Evolutionary conservation across 2,797 vertebrate species (phyloP), one percentile per base, ranked within the genome.

Genomic region (Hylomyscus alleni): DNA sequence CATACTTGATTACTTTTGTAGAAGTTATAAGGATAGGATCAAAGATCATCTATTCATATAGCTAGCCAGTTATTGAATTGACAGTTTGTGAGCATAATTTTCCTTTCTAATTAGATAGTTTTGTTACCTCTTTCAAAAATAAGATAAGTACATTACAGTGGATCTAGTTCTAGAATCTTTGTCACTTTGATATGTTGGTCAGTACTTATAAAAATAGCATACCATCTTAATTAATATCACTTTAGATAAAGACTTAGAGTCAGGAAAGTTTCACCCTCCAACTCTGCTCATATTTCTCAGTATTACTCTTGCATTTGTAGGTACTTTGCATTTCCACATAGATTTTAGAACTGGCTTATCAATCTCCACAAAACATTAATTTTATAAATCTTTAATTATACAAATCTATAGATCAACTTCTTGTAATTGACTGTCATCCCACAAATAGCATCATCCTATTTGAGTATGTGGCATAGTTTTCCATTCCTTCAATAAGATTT

Each of bases 91-190:
- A 91, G 78, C 73, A 91, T 1, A 83, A 56, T 69, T 95, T 94
- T 62, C 58, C 31, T 86, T 94, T 94, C 56, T 93, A 24, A 83
- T 78, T 89, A 67, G 24, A 84, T 94, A 75, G 40, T n/a, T 58
- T 89, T 89, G 60, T 20, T 60, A 96, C 17, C 37, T 84, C 90
- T 93, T 80, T 91, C 26, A 90, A 94, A 94, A 78, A 62, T 62
- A 86, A 93, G 78, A 75, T 72, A 65, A 67, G 31, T 87, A 0
- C 24, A 83, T 78, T 89, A 91, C 82, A 69, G n/a, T 91, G 22
- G 14, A 31, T 94, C 40, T 80, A 76, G 75, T 96, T 91, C 47
- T 67, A 31, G 31, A 9, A 58, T 82, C n/a, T 89, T 91, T 54
- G 50, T 95, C 78, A 75, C 50, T 73, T 22, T 90, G 40, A 87